Conservation (phyloP, 2,888 invertebrate genomes). For the Chloromyia formosa region DNA sequence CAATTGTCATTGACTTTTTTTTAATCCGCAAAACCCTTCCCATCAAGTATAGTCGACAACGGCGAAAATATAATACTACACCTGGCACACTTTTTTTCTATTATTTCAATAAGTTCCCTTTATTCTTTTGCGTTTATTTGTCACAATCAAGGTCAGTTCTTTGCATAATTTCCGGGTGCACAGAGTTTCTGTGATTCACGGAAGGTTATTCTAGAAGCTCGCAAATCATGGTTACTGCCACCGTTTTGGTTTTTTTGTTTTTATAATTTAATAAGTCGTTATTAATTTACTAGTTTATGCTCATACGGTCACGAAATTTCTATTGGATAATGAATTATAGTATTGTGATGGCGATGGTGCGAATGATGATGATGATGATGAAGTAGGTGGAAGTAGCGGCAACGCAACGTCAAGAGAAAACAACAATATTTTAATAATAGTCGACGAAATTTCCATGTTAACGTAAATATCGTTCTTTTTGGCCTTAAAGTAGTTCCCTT, state of each 20-base stretch:
- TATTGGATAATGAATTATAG: background rate
- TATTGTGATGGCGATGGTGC: background rate
- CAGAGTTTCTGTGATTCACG: background rate
- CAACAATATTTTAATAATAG: no score
- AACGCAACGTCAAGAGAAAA: no score
- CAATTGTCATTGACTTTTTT: no score
- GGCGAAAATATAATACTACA: no score
- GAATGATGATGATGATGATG: slow-evolving; percentile 21
- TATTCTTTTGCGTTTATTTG: no score
- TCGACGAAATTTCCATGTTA: slow-evolving; percentile 13
- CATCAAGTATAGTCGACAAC: no score
- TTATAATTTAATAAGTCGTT: slow-evolving; percentile 33
- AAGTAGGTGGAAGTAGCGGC: background rate
- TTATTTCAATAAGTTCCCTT: no score
- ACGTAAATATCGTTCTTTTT: background rate
- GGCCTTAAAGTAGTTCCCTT: no score
- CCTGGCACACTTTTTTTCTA: no score
- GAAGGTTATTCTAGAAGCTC: background rate
- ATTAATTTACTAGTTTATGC: slow-evolving; percentile 33
- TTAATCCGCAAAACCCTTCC: no score
- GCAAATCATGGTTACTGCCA: background rate
- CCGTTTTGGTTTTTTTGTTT: no score
- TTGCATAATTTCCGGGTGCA: background rate
- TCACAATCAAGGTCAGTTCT: background rate
- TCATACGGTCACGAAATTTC: slow-evolving; percentile 27